phyloP scores from a whole-genome alignment of 2,888 invertebrate species.

The Clostera curtula region DNA sequence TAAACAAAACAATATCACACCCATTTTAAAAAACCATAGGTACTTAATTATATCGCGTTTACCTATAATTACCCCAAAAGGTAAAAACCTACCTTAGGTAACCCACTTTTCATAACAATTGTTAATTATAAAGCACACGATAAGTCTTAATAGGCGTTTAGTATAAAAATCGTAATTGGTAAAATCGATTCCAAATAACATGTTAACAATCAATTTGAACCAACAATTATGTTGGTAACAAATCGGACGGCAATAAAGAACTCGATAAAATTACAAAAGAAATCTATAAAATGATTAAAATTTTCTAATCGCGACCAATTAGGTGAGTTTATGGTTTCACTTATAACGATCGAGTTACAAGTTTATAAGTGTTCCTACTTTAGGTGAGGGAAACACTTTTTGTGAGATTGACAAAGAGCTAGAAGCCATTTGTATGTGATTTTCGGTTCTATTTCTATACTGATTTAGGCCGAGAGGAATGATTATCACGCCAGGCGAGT shows the following conservation, averaged over 20 bases:
- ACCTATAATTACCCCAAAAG: conserved; percentile 14
- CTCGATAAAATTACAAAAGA: conserved; percentile 71
- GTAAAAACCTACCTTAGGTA: conserved; percentile 15
- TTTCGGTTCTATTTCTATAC: too few relatives aligned
- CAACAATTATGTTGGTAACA: conserved; percentile 60
- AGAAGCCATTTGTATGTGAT: too few relatives aligned
- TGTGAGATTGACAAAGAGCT: too few relatives aligned
- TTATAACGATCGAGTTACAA: conserved; percentile 21
- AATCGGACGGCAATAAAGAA: conserved; percentile 56
- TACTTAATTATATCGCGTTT: conserved; percentile 16
- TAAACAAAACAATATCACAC: conserved; percentile 15
- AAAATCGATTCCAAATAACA: conserved; percentile 53
- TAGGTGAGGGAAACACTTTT: conserved; percentile 19
- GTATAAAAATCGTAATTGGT: conserved; percentile 42
- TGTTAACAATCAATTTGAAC: conserved; percentile 66
- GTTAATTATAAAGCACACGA: conserved; percentile 29
- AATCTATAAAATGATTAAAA: conserved; percentile 70
- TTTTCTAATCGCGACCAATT: conserved; percentile 69
- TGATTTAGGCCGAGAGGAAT: too few relatives aligned
- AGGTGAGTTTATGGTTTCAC: conserved; percentile 62
- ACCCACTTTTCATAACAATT: conserved; percentile 30
- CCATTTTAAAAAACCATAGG: conserved; percentile 11
- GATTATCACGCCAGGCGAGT: too few relatives aligned
- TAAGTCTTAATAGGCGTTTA: conserved; percentile 26
- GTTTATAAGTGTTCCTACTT: conserved; percentile 15